Conservation (phyloP, 2,113 vertebrate genomes). For the Engystomops pustulosus region DNA sequence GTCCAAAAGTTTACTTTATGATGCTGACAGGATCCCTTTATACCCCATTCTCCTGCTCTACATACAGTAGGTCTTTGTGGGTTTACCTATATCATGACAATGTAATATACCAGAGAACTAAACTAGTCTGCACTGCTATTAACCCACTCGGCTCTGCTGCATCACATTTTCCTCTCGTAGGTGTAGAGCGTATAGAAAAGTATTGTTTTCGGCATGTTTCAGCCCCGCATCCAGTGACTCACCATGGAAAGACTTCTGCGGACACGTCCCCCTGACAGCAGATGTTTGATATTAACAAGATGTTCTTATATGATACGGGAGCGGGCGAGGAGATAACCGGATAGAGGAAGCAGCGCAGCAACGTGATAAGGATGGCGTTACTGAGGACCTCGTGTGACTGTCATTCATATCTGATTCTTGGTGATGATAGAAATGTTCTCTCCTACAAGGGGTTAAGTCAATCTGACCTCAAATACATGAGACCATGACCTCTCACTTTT, state of each 20-base stretch:
- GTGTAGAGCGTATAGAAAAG: not conserved
- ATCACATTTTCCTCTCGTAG: not conserved
- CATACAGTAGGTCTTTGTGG: too few relatives aligned
- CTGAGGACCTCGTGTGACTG: slow-evolving; percentile 7
- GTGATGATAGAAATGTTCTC: too few relatives aligned
- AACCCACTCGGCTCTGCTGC: not conserved
- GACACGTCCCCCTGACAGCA: not conserved
- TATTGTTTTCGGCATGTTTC: not conserved
- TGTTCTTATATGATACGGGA: slow-evolving; percentile 31
- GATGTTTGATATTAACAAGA: slow-evolving; percentile 52
- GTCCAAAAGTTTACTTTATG: too few relatives aligned
- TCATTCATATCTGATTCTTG: not conserved
- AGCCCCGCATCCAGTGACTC: slow-evolving; percentile 15
- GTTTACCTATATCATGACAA: too few relatives aligned
- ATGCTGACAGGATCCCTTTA: too few relatives aligned
- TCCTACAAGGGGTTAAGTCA: too few relatives aligned
- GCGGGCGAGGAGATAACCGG: slow-evolving; percentile 8
- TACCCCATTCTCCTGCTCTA: too few relatives aligned
- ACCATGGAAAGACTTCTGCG: slow-evolving; percentile 5
- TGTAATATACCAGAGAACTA: too few relatives aligned
- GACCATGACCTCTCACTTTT: too few relatives aligned
- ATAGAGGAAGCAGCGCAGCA: slow-evolving; percentile 20
- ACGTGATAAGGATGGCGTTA: slow-evolving; percentile 25
- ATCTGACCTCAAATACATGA: too few relatives aligned
- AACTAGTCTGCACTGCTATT: too few relatives aligned